Conservation (phyloP, 2,888 invertebrate species). For the Auanema sp. region DNA sequence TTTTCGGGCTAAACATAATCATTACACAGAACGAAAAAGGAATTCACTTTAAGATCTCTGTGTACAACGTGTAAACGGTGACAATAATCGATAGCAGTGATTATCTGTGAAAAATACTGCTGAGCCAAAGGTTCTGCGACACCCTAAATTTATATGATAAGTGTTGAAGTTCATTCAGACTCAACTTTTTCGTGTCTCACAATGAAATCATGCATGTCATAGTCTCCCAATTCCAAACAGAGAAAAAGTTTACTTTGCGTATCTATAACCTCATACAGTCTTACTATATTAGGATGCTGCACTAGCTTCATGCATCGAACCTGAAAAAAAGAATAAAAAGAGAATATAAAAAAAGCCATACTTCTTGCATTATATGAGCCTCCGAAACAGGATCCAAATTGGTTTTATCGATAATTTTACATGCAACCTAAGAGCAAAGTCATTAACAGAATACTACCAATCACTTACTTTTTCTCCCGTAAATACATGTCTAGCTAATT, state of each 20-base stretch:
- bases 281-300: slow-evolving; percentile 96
- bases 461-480: slow-evolving; percentile 97
- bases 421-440: slow-evolving; percentile 67
- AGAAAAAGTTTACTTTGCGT: slow-evolving; percentile 85
- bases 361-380: slow-evolving; percentile 86
- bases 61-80: slow-evolving; percentile 86
- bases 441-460: neutral
- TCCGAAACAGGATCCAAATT: slow-evolving; percentile 93
- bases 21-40: neutral
- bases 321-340: slow-evolving; percentile 66
- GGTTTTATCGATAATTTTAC: slow-evolving; percentile 89
- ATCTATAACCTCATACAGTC: slow-evolving; percentile 92
- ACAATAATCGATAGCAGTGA: slow-evolving; percentile 93
- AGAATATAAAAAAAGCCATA: slow-evolving; percentile 50
- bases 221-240: slow-evolving; percentile 95
- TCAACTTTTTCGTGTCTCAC: slow-evolving; percentile 81
- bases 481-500: slow-evolving; percentile 94
- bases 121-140: slow-evolving; percentile 70
- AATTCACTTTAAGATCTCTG: slow-evolving; percentile 80
- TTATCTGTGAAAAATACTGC: slow-evolving; percentile 92
- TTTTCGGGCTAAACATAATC: slow-evolving; percentile 78
- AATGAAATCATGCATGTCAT: slow-evolving; percentile 97
- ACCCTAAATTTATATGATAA: slow-evolving; percentile 68
- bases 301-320: slow-evolving; percentile 96
- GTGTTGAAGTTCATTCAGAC: neutral